phyloP scores from a whole-genome alignment of 2,888 invertebrate genomes.

The Idaea aversata region DNA sequence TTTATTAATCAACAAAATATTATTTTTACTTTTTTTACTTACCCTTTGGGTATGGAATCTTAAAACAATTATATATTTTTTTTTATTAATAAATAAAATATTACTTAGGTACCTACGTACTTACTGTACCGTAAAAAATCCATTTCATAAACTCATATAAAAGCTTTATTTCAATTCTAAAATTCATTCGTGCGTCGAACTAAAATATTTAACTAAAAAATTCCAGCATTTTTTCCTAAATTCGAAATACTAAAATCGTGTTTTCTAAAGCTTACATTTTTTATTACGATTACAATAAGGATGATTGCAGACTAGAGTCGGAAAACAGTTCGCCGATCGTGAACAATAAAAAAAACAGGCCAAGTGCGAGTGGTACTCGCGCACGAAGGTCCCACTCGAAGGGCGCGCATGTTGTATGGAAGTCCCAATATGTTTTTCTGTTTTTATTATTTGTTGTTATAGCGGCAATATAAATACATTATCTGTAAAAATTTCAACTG shows the following conservation, averaged over 20 bases:
- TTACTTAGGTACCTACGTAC: neutral
- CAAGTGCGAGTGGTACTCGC: too few relatives aligned
- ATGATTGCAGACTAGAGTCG: neutral
- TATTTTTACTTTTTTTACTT: too few relatives aligned
- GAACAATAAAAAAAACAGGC: too few relatives aligned
- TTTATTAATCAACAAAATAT: too few relatives aligned
- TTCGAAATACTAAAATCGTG: neutral
- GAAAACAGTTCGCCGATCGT: neutral
- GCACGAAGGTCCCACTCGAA: too few relatives aligned
- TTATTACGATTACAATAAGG: neutral
- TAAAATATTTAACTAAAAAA: neutral
- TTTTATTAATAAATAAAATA: neutral
- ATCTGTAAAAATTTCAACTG: too few relatives aligned
- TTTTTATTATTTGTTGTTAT: too few relatives aligned
- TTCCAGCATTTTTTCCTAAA: neutral
- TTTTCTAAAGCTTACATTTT: neutral
- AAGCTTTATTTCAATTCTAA: neutral
- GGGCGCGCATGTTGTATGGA: too few relatives aligned
- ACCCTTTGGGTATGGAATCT: too few relatives aligned
- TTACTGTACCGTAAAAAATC: neutral
- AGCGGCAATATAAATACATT: too few relatives aligned
- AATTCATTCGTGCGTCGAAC: neutral
- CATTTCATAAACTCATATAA: neutral
- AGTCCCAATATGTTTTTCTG: too few relatives aligned
- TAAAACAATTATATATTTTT: too few relatives aligned